Percentiles rank a stretch among this genome's conserved stretches.
Conservation (phyloP, 2,797 vertebrate species). For the Liasis olivaceus region DNA sequence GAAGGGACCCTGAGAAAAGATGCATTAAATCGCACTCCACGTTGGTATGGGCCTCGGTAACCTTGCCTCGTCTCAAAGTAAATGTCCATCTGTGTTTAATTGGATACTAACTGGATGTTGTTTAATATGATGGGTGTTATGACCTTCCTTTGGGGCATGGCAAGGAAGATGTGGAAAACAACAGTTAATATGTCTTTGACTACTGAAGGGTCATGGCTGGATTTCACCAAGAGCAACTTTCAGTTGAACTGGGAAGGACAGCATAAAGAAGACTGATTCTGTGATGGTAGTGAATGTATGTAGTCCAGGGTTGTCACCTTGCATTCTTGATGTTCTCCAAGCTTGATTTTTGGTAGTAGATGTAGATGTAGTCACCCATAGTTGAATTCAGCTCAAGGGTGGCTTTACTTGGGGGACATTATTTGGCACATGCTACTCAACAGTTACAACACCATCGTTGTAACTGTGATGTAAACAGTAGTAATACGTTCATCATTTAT, state of each 20-base stretch:
- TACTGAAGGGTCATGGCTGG: accelerated
- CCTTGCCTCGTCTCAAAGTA: neutral
- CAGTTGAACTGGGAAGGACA: neutral
- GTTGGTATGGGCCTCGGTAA: neutral
- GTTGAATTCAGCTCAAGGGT: neutral
- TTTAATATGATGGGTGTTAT: constrained; percentile 7
- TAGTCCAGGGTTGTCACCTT: neutral
- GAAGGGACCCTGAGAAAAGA: constrained; percentile 11
- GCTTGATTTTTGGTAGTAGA: neutral
- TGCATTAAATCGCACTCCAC: constrained; percentile 15
- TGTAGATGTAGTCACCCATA: neutral
- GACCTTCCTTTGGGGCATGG: constrained; percentile 18
- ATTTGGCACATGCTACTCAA: neutral
- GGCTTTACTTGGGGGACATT: neutral
- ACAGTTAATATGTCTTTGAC: neutral
- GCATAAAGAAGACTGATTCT: neutral
- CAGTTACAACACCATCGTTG: neutral
- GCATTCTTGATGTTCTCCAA: neutral
- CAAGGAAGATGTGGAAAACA: neutral
- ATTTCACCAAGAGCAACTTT: neutral
- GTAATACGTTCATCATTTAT: neutral
- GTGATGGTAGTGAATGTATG: neutral
- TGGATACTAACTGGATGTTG: neutral
- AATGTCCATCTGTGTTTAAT: constrained; percentile 12
- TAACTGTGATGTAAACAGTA: neutral